phyloP scores from a whole-genome alignment of 2,888 invertebrate species.

The Parascotia fuliginaria region DNA sequence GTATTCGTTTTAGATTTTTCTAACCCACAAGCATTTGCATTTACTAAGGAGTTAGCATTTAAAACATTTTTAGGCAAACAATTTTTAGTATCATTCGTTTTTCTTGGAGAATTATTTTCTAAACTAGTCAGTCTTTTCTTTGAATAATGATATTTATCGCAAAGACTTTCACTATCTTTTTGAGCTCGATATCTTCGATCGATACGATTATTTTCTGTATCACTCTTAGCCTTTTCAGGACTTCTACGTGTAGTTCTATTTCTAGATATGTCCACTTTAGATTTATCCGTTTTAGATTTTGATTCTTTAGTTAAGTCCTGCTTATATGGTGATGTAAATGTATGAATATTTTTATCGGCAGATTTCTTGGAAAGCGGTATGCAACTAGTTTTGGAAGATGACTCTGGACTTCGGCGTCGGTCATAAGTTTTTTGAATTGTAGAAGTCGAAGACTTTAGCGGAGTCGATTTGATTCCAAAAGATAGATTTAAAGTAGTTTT shows the following conservation, averaged over 20 bases:
- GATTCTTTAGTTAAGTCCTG: constrained; percentile 65
- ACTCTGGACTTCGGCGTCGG: constrained; percentile 70
- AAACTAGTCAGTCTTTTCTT: constrained; percentile 86
- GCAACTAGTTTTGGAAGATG: constrained; percentile 69
- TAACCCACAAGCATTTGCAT: constrained; percentile 58
- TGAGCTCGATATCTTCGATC: constrained; percentile 81
- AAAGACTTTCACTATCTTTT: constrained; percentile 80
- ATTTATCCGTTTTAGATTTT: constrained; percentile 59
- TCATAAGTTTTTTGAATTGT: constrained; percentile 63
- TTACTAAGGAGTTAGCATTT: constrained; percentile 59
- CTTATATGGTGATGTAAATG: constrained; percentile 72
- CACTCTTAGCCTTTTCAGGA: constrained; percentile 77
- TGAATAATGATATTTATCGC: constrained; percentile 83
- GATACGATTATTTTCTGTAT: constrained; percentile 72
- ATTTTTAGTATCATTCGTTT: constrained; percentile 70
- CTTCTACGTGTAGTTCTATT: constrained; percentile 63
- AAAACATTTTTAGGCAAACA: constrained; percentile 67
- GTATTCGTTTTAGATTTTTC: constrained; percentile 59
- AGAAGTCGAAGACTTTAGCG: constrained; percentile 60
- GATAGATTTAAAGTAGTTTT: constrained; percentile 73
- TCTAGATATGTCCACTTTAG: constrained; percentile 64
- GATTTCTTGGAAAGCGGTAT: constrained; percentile 78
- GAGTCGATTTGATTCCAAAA: constrained; percentile 68
- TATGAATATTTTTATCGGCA: constrained; percentile 61
- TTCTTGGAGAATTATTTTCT: constrained; percentile 79